Evolutionary conservation across 2,888 invertebrate genomes (phyloP).

Genomic region (Mesoligia furuncula): DNA sequence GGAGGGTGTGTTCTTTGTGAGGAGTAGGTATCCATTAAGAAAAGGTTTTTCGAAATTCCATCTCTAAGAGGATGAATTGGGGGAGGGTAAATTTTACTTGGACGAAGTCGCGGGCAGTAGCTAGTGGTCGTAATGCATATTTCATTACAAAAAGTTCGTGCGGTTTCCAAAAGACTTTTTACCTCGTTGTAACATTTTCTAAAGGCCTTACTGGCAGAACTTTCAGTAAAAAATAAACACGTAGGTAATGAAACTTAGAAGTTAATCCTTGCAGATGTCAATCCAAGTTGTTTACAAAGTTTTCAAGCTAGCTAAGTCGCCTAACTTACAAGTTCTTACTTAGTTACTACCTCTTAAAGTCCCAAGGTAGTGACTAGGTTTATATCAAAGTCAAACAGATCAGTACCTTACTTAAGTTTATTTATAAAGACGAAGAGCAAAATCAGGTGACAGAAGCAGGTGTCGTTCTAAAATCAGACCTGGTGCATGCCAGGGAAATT

Average conservation of each 20-base stretch:
- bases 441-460: not conserved
- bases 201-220: not conserved
- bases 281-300: constrained; percentile 48
- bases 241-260: constrained; percentile 10
- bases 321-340: constrained; percentile 31
- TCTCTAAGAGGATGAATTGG: no score
- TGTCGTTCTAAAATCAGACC: no score
- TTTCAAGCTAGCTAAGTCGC: constrained; percentile 10
- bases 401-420: not conserved
- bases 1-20: no score
- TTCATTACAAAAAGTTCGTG: not conserved
- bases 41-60: no score
- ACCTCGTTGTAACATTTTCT: not conserved
- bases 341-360: constrained; percentile 26
- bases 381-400: constrained; percentile 33
- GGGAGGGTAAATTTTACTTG: no score
- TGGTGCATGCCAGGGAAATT: no score
- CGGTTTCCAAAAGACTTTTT: not conserved
- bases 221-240: constrained; percentile 17
- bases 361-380: constrained; percentile 22
- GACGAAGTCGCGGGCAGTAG: no score
- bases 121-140: not conserved
- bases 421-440: not conserved
- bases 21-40: no score
- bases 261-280: constrained; percentile 39